Evolutionary conservation across 2,888 invertebrate genomes (phyloP).

Genomic region (Crocallis elinguaria): DNA sequence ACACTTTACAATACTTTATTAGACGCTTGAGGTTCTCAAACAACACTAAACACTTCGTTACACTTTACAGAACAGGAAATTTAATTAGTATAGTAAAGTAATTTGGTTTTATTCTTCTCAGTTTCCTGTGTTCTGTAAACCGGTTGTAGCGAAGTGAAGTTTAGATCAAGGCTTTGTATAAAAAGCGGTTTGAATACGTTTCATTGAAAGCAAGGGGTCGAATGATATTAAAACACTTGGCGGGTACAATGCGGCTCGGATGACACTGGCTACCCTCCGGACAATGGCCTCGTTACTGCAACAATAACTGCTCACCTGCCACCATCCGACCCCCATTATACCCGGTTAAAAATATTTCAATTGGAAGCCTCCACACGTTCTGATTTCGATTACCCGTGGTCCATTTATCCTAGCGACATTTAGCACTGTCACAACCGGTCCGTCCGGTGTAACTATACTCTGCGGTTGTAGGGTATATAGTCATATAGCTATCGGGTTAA

Average conservation of each 20-base stretch:
- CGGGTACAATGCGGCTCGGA: conserved; percentile 67
- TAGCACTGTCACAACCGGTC: conserved; percentile 25
- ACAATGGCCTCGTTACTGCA: conserved; percentile 75
- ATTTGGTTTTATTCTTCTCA: conserved; percentile 25
- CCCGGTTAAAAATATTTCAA: conserved; percentile 57
- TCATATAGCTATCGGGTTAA: conserved; percentile 51
- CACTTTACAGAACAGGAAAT: conserved; percentile 27
- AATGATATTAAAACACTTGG: conserved; percentile 65
- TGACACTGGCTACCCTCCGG: conserved; percentile 63
- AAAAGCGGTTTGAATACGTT: conserved; percentile 26
- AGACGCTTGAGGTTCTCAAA: conserved; percentile 29
- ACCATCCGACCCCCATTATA: conserved; percentile 34
- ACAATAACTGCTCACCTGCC: conserved; percentile 68
- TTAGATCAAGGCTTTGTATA: not conserved
- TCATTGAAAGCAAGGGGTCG: conserved; percentile 50
- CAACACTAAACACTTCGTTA: conserved; percentile 26
- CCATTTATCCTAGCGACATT: conserved; percentile 48
- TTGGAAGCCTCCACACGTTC: conserved; percentile 50
- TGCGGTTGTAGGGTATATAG: conserved; percentile 41
- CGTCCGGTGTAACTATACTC: conserved; percentile 36
- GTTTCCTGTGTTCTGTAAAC: conserved; percentile 19
- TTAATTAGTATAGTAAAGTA: conserved; percentile 23
- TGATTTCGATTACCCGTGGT: conserved; percentile 48
- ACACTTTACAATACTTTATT: conserved; percentile 27
- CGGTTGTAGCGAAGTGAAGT: conserved; percentile 7